Evolutionary conservation across 2,113 vertebrate species (phyloP), one percentile per base, ranked within the genome.

Genomic region (Bubalus kerabau): DNA sequence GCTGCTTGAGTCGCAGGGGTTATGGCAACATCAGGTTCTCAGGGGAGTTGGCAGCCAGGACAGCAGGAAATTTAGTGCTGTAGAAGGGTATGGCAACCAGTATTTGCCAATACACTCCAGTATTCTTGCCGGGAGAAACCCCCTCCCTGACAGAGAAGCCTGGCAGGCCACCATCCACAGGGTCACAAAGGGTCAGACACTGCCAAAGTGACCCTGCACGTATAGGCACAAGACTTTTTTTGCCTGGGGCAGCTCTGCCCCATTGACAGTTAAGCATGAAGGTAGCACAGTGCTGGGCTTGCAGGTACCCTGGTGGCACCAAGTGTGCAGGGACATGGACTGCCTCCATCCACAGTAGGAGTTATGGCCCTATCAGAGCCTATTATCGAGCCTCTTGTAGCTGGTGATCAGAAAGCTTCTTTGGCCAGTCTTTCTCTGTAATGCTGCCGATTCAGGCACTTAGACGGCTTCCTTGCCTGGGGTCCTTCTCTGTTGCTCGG

Each of bases 291-390:
- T 74, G 11, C 67, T 74, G 19, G 67, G 67, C 10, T 40, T 74
- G n/a, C 5, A 2, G 67, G n/a, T 6, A 12, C n/a, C 36, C 67
- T 40, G 19, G 67, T 3, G 21, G 10, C 19, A 12, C 19, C 10
- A 6, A 71, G 10, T 71, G 19, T 40, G 5, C n/a, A 71, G 67
- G 67, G 17, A 40, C 67, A 71, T 11, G n/a, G n/a, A 23, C n/a
- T 23, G n/a, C n/a, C n/a, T 40, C 67, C 0, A 0, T 40, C 67
- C 0, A 0, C 67, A 12, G 5, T 12, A 3, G n/a, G 67, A 40
- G 5, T 74, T 40, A 40, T 74, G 67, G 9, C n/a, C n/a, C 10
- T 40, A 23, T 74, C n/a, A 40, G 67, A 40, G n/a, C 12, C 67
- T 74, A 23, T 71, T 23, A 6, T 23, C 21, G 0, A 74, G 67